Conservation (phyloP, 2,113 vertebrate species). For the Perca schrenkii region DNA sequence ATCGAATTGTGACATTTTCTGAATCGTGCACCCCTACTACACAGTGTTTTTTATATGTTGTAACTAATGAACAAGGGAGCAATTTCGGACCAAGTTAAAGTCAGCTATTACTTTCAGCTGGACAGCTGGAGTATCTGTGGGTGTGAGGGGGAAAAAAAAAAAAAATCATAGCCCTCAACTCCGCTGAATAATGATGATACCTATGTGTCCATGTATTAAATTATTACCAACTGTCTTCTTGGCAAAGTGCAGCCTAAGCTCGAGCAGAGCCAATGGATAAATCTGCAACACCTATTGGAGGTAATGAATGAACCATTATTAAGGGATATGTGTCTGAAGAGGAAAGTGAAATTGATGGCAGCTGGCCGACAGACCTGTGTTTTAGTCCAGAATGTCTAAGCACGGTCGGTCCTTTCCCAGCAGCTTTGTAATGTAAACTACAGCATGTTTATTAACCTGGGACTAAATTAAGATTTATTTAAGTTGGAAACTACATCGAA, state of each 20-base stretch:
- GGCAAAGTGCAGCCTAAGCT: constrained; percentile 53
- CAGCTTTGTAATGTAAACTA: constrained; percentile 23
- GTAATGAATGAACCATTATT: constrained; percentile 64
- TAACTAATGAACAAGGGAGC: not conserved
- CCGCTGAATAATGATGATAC: constrained; percentile 51
- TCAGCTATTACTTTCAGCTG: constrained; percentile 17
- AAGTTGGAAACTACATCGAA: not conserved
- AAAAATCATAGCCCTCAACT: constrained; percentile 34
- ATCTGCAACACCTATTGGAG: constrained; percentile 55
- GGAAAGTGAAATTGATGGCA: constrained; percentile 38
- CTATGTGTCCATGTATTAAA: constrained; percentile 53
- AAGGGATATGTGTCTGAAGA: constrained; percentile 53
- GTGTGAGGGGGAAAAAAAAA: not conserved
- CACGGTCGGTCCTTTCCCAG: not conserved
- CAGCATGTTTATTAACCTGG: not conserved
- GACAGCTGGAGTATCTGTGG: constrained; percentile 33
- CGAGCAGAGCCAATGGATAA: constrained; percentile 50
- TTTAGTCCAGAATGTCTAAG: constrained; percentile 5
- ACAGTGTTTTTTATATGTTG: not conserved
- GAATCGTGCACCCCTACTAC: too few species aligned
- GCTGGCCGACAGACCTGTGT: constrained; percentile 35
- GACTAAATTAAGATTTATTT: not conserved
- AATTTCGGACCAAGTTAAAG: not conserved
- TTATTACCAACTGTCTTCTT: constrained; percentile 52
- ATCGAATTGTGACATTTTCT: too few species aligned